Conservation (phyloP, 1,140 invertebrate species). For the Idris sp. region DNA sequence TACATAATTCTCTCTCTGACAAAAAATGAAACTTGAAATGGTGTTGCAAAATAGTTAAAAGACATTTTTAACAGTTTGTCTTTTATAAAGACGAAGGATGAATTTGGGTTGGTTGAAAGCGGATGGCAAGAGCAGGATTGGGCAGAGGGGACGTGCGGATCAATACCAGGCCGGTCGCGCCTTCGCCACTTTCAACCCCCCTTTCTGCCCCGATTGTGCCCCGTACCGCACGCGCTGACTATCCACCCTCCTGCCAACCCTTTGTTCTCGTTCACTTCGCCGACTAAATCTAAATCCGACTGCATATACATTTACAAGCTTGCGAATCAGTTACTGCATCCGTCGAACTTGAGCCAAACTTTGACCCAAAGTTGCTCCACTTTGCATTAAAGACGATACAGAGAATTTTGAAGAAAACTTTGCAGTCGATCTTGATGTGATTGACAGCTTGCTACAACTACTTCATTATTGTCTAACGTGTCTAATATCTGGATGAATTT, state of each 20-base stretch:
- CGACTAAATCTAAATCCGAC: conserved; percentile 55
- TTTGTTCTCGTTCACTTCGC: conserved; percentile 40
- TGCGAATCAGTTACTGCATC: conserved; percentile 44
- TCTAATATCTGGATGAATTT: too few relatives aligned
- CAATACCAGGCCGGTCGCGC: conserved; percentile 75
- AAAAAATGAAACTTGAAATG: too few relatives aligned
- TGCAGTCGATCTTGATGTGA: conserved; percentile 8
- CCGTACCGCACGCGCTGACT: conserved; percentile 11
- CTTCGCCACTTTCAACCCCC: conserved; percentile 65
- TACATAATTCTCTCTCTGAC: too few relatives aligned
- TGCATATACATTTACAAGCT: conserved; percentile 48
- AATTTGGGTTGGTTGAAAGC: conserved; percentile 70
- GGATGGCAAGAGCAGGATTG: conserved; percentile 59
- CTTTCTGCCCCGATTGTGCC: conserved; percentile 27
- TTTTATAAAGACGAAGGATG: conserved; percentile 63
- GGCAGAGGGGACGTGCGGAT: conserved; percentile 73
- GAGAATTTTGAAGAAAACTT: conserved; percentile 28
- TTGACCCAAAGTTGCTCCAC: conserved; percentile 55
- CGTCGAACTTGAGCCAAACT: conserved; percentile 52
- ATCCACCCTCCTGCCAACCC: conserved; percentile 18
- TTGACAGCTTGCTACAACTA: conserved; percentile 1
- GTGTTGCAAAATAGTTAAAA: conserved; percentile 11
- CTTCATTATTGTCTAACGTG: conserved; percentile 4
- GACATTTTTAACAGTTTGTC: conserved; percentile 51
- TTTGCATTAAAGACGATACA: conserved; percentile 42